A percentile compares a stretch with the other conserved stretches of the same genome.
These are phyloP conservation scores for Hypsopygia costalis DNA, from an alignment of 2,888 invertebrate genomes.

Conservation along the genomic window DNA sequence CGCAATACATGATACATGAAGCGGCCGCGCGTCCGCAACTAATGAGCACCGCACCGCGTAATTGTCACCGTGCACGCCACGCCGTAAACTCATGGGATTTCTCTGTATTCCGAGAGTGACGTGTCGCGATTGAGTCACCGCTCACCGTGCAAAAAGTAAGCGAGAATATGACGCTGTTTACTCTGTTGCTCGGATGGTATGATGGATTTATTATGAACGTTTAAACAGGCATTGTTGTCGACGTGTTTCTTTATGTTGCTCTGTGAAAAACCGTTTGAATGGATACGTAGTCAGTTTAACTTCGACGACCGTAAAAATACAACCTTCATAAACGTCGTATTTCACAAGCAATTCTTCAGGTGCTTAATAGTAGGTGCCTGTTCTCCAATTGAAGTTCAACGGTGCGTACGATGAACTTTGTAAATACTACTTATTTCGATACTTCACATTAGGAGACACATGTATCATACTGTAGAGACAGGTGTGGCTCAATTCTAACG, in stretches of 20 bases:
- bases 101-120: slow-evolving; percentile 27
- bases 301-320: slow-evolving; percentile 1
- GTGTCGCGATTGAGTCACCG: slow-evolving; percentile 46
- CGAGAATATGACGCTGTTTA: slow-evolving; percentile 46
- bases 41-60: slow-evolving; percentile 67
- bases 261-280: slow-evolving; percentile 22
- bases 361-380: background rate
- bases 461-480: too few relatives aligned
- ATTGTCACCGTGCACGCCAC: slow-evolving; percentile 50
- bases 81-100: slow-evolving; percentile 41
- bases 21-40: slow-evolving; percentile 53
- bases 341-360: background rate
- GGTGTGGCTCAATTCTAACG: too few relatives aligned
- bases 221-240: slow-evolving; percentile 30
- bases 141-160: slow-evolving; percentile 39
- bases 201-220: slow-evolving; percentile 51
- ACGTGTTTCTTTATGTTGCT: slow-evolving; percentile 26
- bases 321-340: background rate
- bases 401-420: too few relatives aligned
- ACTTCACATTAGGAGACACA: too few relatives aligned
- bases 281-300: slow-evolving; percentile 1
- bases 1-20: slow-evolving; percentile 77
- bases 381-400: too few relatives aligned
- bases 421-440: too few relatives aligned
- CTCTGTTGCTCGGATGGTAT: slow-evolving; percentile 34